Evolutionary conservation across 2,888 invertebrate species (phyloP).

Genomic region (Syrphus vitripennis): DNA sequence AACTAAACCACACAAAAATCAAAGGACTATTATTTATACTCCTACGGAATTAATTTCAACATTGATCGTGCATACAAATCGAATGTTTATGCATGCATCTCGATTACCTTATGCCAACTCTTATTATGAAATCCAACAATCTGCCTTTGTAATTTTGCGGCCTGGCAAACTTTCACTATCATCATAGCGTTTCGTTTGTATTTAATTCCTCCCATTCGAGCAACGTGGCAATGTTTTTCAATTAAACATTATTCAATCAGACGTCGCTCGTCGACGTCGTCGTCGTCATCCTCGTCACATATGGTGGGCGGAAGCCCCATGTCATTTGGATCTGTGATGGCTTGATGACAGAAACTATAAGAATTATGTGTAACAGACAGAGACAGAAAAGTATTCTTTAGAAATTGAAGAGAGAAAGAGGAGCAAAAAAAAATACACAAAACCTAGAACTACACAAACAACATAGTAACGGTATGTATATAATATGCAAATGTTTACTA

Average conservation of each 20-base stretch:
- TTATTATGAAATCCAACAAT: slow-evolving; percentile 1
- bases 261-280: no score
- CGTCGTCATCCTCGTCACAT: background rate
- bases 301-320: slow-evolving; percentile 7
- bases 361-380: no score
- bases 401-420: background rate
- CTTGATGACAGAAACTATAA: slow-evolving; percentile 12
- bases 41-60: background rate
- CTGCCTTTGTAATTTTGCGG: slow-evolving; percentile 36
- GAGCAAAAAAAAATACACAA: background rate
- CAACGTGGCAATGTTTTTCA: slow-evolving; percentile 39
- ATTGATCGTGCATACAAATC: slow-evolving; percentile 31
- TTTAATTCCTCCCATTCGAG: background rate
- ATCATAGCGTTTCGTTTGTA: no score
- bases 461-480: background rate
- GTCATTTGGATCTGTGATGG: background rate
- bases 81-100: slow-evolving; percentile 22
- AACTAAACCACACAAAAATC: no score
- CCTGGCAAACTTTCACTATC: background rate
- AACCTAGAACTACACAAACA: background rate
- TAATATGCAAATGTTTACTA: slow-evolving; percentile 58
- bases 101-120: slow-evolving; percentile 23
- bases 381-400: background rate
- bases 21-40: no score
- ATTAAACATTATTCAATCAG: slow-evolving; percentile 44